A percentile compares a stretch with the other conserved stretches of the same genome.
These are phyloP conservation scores for Chrysolina haemoptera DNA, from an alignment of 2,888 invertebrate species.

Conservation along the genomic window DNA sequence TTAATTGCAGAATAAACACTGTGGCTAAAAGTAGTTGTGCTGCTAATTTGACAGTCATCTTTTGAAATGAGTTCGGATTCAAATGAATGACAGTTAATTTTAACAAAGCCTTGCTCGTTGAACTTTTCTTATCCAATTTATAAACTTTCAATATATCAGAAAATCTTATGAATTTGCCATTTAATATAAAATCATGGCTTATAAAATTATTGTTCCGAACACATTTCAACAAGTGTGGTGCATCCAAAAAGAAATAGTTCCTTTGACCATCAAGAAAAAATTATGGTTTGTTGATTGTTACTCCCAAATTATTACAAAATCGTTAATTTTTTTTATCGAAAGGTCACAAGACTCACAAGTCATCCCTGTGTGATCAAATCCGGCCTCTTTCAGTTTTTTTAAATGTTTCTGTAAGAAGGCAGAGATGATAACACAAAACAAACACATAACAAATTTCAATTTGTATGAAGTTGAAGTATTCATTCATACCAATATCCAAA, in stretches of 20 bases:
- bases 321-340: too few relatives aligned
- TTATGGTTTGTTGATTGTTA: background rate
- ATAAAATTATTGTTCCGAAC: slow-evolving; percentile 7
- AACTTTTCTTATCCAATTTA: background rate
- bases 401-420: too few relatives aligned
- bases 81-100: background rate
- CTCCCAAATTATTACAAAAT: background rate
- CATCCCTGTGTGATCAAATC: too few relatives aligned
- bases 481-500: too few relatives aligned
- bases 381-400: too few relatives aligned
- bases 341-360: background rate
- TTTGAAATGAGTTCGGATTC: background rate
- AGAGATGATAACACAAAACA: too few relatives aligned
- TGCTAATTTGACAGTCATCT: background rate
- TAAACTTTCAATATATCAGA: background rate
- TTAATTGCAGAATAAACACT: slow-evolving; percentile 11
- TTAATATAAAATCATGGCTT: background rate
- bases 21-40: slow-evolving; percentile 22
- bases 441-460: too few relatives aligned
- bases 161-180: background rate
- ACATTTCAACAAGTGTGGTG: slow-evolving; percentile 25
- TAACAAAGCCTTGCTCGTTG: background rate
- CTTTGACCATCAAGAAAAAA: background rate
- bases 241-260: slow-evolving; percentile 17
- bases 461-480: too few relatives aligned